A percentile compares a stretch with the other conserved stretches of the same genome.
These are phyloP conservation scores for Entelurus aequoreus DNA, from an alignment of 2,113 vertebrate species.

Conservation along the genomic window DNA sequence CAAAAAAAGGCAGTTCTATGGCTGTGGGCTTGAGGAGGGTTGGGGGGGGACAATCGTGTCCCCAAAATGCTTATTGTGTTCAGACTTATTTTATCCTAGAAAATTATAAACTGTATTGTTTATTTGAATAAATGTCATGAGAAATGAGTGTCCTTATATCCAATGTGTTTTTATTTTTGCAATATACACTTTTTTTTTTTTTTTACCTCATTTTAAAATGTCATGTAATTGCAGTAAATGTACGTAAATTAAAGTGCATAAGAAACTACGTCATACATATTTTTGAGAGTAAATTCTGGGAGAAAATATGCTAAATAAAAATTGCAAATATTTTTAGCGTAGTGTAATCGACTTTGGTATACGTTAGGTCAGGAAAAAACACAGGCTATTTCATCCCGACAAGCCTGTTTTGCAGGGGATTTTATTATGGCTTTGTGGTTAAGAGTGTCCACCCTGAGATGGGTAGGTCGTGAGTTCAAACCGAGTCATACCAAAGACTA, in stretches of 20 bases:
- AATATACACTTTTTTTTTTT: slow-evolving; percentile 4
- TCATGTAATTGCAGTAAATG: slow-evolving; percentile 6
- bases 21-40: slow-evolving; percentile 32
- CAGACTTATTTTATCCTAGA: slow-evolving; percentile 66
- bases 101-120: slow-evolving; percentile 72
- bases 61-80: slow-evolving; percentile 66
- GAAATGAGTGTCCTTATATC: slow-evolving; percentile 65
- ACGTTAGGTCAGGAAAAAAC: too few relatives aligned
- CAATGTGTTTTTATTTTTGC: slow-evolving; percentile 24
- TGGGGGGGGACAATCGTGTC: slow-evolving; percentile 25
- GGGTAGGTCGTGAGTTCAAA: too few relatives aligned
- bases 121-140: slow-evolving; percentile 76
- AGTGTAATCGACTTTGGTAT: too few relatives aligned
- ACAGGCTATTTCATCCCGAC: too few relatives aligned
- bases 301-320: too few relatives aligned
- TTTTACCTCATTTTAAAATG: slow-evolving; percentile 18
- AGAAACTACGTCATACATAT: neutral
- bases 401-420: too few relatives aligned
- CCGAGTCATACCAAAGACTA: too few relatives aligned
- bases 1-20: slow-evolving; percentile 24
- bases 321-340: too few relatives aligned
- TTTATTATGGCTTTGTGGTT: too few relatives aligned
- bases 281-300: neutral
- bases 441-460: too few relatives aligned
- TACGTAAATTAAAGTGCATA: too few relatives aligned